Base-by-base conservation (phyloP, 2,888 invertebrate genomes). In the Seladonia tumulorum region DNA sequence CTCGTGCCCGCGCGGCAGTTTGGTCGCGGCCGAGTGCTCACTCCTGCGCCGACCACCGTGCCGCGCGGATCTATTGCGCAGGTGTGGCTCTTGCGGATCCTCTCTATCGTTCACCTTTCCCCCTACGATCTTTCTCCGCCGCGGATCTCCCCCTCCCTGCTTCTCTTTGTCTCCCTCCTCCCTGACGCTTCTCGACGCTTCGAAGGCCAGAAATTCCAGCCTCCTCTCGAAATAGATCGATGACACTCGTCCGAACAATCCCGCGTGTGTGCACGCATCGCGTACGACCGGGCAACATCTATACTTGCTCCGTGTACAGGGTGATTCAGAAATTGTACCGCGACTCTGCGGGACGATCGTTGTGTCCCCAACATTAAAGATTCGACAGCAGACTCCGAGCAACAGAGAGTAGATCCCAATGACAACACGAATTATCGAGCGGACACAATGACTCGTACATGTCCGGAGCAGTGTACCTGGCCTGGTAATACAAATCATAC, bases 211-310 rank as follows among this genome's bases (percentile, higher is more conserved):
- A 94, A 94, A 95, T 95, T 94, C 95, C 94, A 93, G 91, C 91
- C 92, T 93, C 93, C 90, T 92, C 94, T 92, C 89, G 88, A 95
- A 95, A 95, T 95, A 95, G 95, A 95, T 95, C 94, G 94, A 95
- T 95, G 94, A 95, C 94, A 95, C 94, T 94, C 93, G 92, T 83
- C 91, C 93, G 93, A 93, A 92, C 92, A 90, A 92, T 92, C 93
- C 92, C 91, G 90, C 88, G 91, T 88, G 85, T 87, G 89, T 89
- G 88, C 88, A 88, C 79, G 85, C 85, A 78, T 68, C 68, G 76
- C 79, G 66, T 22, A 42, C 70, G 42, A 70, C 42, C 70, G 70
- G 39, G 70, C 22, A 22, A 42, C 47, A 78, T 73, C 70, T 76
- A 72, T 76, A 79, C 63, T 71, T 77, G 74, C 68, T 22, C 70